Evolutionary conservation across 2,888 invertebrate genomes (phyloP).

Genomic region (Danaus chrysippus): DNA sequence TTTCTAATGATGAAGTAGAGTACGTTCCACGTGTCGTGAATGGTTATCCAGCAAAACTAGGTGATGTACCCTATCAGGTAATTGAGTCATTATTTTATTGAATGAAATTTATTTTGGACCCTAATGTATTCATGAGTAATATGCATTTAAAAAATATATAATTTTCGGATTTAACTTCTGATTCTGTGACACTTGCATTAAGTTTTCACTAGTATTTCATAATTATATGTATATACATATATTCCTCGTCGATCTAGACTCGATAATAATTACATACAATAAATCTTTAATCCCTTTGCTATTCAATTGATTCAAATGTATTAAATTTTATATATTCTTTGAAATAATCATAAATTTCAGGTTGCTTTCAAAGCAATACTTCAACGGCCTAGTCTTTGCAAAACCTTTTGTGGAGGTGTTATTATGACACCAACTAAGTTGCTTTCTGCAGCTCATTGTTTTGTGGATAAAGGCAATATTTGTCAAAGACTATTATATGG

Average conservation of each 20-base stretch:
- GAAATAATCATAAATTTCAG: slow-evolving; percentile 32
- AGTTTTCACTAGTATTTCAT: too few relatives aligned
- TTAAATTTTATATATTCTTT: not conserved
- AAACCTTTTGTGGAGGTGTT: slow-evolving; percentile 52
- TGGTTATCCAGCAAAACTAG: slow-evolving; percentile 45
- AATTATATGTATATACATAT: too few relatives aligned
- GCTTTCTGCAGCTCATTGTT: slow-evolving; percentile 58
- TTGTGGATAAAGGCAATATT: slow-evolving; percentile 30
- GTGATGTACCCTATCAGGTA: slow-evolving; percentile 60
- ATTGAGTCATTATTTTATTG: not conserved
- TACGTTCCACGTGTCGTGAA: slow-evolving; percentile 43
- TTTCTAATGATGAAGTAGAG: slow-evolving; percentile 10
- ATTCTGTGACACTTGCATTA: too few relatives aligned
- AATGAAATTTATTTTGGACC: too few relatives aligned
- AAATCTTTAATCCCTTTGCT: too few relatives aligned
- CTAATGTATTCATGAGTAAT: too few relatives aligned
- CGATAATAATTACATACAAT: too few relatives aligned
- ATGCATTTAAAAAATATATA: too few relatives aligned
- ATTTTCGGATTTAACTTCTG: too few relatives aligned
- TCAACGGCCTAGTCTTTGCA: slow-evolving; percentile 27
- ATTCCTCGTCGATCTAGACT: too few relatives aligned
- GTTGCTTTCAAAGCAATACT: slow-evolving; percentile 42
- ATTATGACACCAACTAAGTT: slow-evolving; percentile 45
- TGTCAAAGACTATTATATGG: slow-evolving; percentile 28
- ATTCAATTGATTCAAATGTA: too few relatives aligned